Base-by-base conservation (phyloP, 2,797 vertebrate species). In the Coccyzus lansbergi region DNA sequence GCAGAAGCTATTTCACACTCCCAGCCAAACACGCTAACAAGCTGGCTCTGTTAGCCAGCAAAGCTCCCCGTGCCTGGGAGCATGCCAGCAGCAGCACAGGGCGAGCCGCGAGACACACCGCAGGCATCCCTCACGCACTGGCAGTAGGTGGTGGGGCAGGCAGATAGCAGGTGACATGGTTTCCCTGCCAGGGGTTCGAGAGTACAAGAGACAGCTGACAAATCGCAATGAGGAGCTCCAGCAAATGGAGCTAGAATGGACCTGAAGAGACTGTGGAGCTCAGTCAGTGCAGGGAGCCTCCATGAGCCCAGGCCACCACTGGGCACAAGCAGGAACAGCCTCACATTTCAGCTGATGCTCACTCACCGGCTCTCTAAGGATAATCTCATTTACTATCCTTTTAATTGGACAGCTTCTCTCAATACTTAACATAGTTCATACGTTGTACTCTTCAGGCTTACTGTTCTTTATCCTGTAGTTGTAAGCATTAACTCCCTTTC, bases 191-290 rank as follows among this genome's bases (percentile, higher is more conserved):
- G 40, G 26, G 17, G 0, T 18, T 6, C 20, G 0, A 51, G 22
- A 75, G 10, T 33, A 3, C 18, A 11, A 7, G 68, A 62, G 49
- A 56, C 14, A 12, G 1, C 20, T 0, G 3, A 19, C 5, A 17
- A 18, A 31, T 68, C 34, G 1, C 3, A 38, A 13, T 20, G 38
- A 62, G 16, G 9, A 6, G 22, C 18, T 6, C 22, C 26, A 59
- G 63, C 9, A n/a, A n/a, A 17, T 1, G 59, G 46, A 52, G 53
- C 9, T 28, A 21, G 7, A 10, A 40, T 28, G 24, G 49, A 40
- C 29, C 29, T 24, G 19, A 40, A 34, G 22, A 21, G 0, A 16
- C 11, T 4, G 2, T 2, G 1, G 75, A 68, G n/a, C 13, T 80
- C 34, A 1, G 12, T 13, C 24, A 44, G 56, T 56, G 40, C n/a